phyloP scores from a whole-genome alignment of 2,113 vertebrate species.

The Prionailurus viverrinus region DNA sequence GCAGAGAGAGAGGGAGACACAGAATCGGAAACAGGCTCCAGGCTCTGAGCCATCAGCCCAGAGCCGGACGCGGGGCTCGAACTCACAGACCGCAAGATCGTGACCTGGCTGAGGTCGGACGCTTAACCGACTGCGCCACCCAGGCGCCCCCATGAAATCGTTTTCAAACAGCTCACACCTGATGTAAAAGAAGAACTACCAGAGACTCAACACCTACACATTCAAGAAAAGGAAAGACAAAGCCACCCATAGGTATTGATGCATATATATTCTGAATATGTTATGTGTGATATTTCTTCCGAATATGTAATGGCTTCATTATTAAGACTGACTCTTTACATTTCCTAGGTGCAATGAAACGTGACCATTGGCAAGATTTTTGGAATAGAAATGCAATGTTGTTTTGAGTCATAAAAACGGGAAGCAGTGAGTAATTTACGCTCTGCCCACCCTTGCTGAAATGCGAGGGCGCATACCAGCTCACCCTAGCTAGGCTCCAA shows the following conservation, averaged over 20 bases:
- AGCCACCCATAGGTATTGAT: background rate
- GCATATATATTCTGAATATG: background rate
- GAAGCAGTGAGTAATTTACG: background rate
- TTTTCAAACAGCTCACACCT: conserved; percentile 83
- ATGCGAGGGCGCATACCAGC: background rate
- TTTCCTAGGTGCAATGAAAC: background rate
- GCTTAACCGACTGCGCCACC: too few species aligned
- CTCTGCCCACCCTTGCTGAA: background rate
- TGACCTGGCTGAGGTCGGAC: too few species aligned
- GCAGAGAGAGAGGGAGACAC: too few species aligned
- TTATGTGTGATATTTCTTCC: background rate
- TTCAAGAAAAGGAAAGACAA: background rate
- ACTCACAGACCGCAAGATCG: too few species aligned
- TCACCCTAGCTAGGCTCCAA: accelerated
- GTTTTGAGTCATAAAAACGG: background rate
- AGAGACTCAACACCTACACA: background rate
- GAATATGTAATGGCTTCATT: background rate
- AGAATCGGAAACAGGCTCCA: too few species aligned
- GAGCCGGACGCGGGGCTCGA: too few species aligned
- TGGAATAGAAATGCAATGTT: background rate
- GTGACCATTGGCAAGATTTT: background rate
- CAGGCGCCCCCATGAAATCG: too few species aligned
- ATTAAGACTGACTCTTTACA: background rate
- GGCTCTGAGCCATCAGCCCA: too few species aligned
- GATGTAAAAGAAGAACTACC: background rate